Conservation (phyloP, 2,113 vertebrate genomes). For the Chloropsis cyanopogon region DNA sequence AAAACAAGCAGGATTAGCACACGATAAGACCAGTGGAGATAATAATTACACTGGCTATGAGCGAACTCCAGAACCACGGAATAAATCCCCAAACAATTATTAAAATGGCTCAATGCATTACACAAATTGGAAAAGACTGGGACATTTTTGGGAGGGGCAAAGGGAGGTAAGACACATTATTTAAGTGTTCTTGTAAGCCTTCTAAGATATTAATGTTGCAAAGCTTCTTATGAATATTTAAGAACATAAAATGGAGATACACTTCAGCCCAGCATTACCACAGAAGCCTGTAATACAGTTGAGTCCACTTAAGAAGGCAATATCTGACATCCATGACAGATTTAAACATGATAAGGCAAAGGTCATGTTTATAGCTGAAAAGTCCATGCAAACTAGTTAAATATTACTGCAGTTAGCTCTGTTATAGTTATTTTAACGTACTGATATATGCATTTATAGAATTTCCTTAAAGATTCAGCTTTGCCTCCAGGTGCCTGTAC, state of each 20-base stretch:
- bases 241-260: conserved; percentile 92
- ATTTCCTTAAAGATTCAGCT: conserved; percentile 26
- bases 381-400: conserved; percentile 3
- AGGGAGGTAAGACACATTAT: conserved; percentile 86
- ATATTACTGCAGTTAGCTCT: not conserved
- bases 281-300: conserved; percentile 75
- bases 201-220: conserved; percentile 99
- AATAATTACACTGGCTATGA: conserved; percentile 78
- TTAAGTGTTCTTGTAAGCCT: conserved; percentile 99
- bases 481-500: not conserved
- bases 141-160: conserved; percentile 65
- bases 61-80: conserved; percentile 67
- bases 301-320: conserved; percentile 80
- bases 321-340: conserved; percentile 73
- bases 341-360: conserved; percentile 77
- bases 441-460: not conserved
- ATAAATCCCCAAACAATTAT: conserved; percentile 84
- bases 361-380: conserved; percentile 48
- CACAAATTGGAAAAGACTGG: conserved; percentile 87
- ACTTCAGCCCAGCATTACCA: conserved; percentile 73
- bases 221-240: conserved; percentile 99
- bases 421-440: not conserved
- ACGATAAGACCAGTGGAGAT: conserved; percentile 64
- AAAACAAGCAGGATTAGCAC: conserved; percentile 75
- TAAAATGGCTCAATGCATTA: conserved; percentile 89